Conservation (phyloP, 2,888 invertebrate species). For the Urechis unicinctus region DNA sequence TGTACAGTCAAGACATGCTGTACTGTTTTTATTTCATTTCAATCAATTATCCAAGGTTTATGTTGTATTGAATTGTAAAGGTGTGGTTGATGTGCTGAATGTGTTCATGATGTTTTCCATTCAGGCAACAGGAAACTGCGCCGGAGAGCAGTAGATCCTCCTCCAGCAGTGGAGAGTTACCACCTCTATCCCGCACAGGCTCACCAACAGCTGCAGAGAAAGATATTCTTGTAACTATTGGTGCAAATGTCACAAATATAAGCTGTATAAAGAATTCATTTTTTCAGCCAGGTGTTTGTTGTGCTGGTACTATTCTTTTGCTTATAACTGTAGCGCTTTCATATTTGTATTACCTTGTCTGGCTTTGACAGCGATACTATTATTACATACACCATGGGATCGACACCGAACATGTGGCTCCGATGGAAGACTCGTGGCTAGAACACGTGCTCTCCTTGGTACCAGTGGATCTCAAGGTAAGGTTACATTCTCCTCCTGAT, state of each 20-base stretch:
- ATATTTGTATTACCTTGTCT: not conserved
- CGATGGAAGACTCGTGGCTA: slow-evolving; percentile 70
- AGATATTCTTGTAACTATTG: slow-evolving; percentile 50
- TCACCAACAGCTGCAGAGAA: slow-evolving; percentile 47
- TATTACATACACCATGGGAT: slow-evolving; percentile 86
- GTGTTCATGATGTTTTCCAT: too few species aligned
- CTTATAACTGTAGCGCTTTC: not conserved
- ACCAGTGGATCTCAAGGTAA: slow-evolving; percentile 42
- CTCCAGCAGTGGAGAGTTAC: slow-evolving; percentile 33
- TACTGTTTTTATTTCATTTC: too few species aligned
- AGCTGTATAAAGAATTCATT: too few species aligned
- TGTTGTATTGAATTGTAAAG: too few species aligned
- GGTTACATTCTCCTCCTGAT: too few species aligned
- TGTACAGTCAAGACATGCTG: too few species aligned
- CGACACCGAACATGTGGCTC: slow-evolving; percentile 81
- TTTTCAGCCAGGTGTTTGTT: too few species aligned
- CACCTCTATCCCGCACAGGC: slow-evolving; percentile 34
- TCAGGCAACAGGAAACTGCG: slow-evolving; percentile 32
- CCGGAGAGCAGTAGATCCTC: slow-evolving; percentile 28
- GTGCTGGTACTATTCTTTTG: not conserved
- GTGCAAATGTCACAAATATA: too few species aligned
- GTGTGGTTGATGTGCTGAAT: too few species aligned
- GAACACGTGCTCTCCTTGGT: slow-evolving; percentile 51
- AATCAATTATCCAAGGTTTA: too few species aligned
- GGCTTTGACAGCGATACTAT: slow-evolving; percentile 65